Base-by-base conservation (phyloP, 1,140 invertebrate species). In the Matsumurasca onukii region DNA sequence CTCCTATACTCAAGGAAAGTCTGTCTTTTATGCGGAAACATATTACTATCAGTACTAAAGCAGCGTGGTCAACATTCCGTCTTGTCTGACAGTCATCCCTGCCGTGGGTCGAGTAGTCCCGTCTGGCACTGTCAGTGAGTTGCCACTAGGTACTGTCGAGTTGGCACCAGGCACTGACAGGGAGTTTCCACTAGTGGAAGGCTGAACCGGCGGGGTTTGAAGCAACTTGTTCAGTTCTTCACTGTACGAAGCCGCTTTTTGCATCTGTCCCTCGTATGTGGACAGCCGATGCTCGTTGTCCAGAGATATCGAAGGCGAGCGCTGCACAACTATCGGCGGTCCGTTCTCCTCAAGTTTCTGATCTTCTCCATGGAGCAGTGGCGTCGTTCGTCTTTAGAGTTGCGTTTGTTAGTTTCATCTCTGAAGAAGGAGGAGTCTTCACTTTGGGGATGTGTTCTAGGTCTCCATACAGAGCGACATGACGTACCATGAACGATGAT, bases 11-110 rank as follows among this genome's bases (percentile, higher is more conserved):
- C n/a, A n/a, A n/a, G n/a, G n/a, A n/a, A n/a, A n/a, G n/a, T n/a
- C 5, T 39, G 34, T 39, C 17, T 39, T 9, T 17, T 39, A 39
- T 39, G 34, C 34, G 5, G 34, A 39, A 39, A 39, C 34, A 17
- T 39, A 39, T 39, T 39, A 39, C 17, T 39, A 39, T 39, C 34
- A 39, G 34, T 9, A 9, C 34, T 39, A 39, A 39, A 70, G 48
- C 9, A 72, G 57, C 5, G 71, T 72, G 13, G 71, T 72, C 2
- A 72, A 39, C 12, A 72, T 66, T 2, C 71, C 71, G 3, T 69
- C 71, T 39, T 67, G 64, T 29, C 71, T 20, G 0, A 72, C 31
- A 12, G 71, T 72, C 5, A 66, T 67, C 15, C 71, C 71, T 9
- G 70, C 64, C 55, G 55, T 27, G n/a, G n/a, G n/a, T n/a, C n/a